Percentiles rank a stretch among this genome's conserved stretches.
phyloP scores from a whole-genome alignment of 1,140 invertebrate species.

The Pogonus chalceus region DNA sequence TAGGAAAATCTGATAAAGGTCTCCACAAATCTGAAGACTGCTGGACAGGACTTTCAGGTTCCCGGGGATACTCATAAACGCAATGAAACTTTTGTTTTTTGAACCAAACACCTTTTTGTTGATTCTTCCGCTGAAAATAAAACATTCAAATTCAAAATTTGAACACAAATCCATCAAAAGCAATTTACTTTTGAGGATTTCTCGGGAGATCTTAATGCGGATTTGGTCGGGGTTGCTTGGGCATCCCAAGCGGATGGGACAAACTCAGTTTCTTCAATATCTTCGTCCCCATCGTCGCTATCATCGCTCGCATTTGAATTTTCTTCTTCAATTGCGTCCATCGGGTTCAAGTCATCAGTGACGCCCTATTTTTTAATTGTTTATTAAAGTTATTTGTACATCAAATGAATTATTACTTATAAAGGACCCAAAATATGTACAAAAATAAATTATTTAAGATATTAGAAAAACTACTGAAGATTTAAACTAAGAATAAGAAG shows the following conservation, averaged over 20 bases:
- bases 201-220: conserved; percentile 44
- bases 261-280: conserved; percentile 47
- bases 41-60: conserved; percentile 36
- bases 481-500: too few species aligned
- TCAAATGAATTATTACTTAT: too few species aligned
- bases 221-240: conserved; percentile 43
- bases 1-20: conserved; percentile 27
- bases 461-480: not conserved
- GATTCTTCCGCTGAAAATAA: conserved; percentile 38
- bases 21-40: conserved; percentile 32
- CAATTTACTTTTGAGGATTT: conserved; percentile 23
- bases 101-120: conserved; percentile 55
- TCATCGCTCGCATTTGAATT: conserved; percentile 17
- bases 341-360: not conserved
- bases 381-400: too few species aligned
- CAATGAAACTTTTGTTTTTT: conserved; percentile 73
- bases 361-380: not conserved
- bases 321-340: conserved; percentile 24
- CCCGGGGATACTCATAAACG: conserved; percentile 71
- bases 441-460: conserved; percentile 1
- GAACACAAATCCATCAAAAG: not conserved
- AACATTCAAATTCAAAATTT: not conserved
- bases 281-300: conserved; percentile 40
- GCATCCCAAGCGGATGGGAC: conserved; percentile 50
- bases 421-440: too few species aligned